Percentiles rank a stretch among this genome's conserved stretches.
Evolutionary conservation across 2,113 vertebrate species (phyloP).

Genomic region (Bujurquina vittata): DNA sequence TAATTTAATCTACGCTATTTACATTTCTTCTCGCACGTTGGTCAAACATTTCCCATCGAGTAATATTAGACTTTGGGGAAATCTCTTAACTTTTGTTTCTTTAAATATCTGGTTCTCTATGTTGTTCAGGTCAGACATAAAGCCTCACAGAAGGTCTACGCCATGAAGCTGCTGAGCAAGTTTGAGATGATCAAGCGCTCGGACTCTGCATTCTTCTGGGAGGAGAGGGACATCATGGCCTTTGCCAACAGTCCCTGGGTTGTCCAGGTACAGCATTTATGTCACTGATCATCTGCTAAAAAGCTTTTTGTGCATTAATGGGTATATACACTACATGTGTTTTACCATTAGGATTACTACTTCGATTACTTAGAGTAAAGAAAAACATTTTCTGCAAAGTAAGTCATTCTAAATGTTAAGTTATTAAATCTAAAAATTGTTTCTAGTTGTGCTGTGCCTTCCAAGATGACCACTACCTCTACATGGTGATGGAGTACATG

Average conservation of each 20-base stretch:
- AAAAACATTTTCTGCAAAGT: not conserved
- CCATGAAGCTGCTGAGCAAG: constrained; percentile 99
- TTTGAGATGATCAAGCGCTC: constrained; percentile 99
- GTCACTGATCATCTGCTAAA: not conserved
- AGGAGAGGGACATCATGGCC: constrained; percentile 99
- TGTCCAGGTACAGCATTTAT: constrained; percentile 87
- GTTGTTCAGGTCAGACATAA: constrained; percentile 92
- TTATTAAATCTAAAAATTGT: not conserved
- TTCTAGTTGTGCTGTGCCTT: constrained; percentile 96
- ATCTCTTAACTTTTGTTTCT: not conserved
- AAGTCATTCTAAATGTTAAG: not conserved
- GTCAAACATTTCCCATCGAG: not conserved
- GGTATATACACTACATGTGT: not conserved
- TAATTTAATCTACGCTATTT: not conserved
- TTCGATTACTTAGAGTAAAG: not conserved
- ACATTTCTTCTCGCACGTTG: not conserved
- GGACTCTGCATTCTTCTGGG: constrained; percentile 99
- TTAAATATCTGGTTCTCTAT: not conserved
- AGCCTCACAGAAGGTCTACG: constrained; percentile 95
- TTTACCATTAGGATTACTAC: not conserved
- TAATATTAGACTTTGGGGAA: not conserved
- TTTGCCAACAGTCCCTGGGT: constrained; percentile 98
- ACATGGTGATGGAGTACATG: constrained; percentile 99
- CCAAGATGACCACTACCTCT: constrained; percentile 97
- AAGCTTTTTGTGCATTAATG: not conserved